A percentile compares a stretch with the other conserved stretches of the same genome.
phyloP scores from a whole-genome alignment of 1,140 invertebrate genomes.

The Anoplolepis gracilipes region DNA sequence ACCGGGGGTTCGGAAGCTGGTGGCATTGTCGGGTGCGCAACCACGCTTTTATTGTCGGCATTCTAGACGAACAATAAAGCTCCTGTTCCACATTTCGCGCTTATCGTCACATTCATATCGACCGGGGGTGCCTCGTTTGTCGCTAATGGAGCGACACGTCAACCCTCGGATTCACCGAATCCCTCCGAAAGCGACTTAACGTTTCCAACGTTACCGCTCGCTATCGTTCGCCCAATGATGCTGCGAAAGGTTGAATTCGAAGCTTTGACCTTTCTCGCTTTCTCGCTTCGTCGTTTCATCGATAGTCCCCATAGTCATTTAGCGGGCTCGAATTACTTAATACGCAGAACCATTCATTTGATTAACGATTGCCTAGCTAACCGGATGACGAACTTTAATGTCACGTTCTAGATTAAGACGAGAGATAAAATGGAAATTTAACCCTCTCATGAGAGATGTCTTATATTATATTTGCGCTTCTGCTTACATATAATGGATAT shows the following conservation, averaged over 20 bases:
- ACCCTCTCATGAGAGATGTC: neutral
- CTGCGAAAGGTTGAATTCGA: slow-evolving; percentile 45
- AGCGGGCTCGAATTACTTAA: slow-evolving; percentile 34
- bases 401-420: slow-evolving; percentile 14
- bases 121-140: slow-evolving; percentile 67
- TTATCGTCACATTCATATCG: slow-evolving; percentile 75
- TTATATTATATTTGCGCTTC: neutral
- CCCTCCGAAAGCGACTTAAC: slow-evolving; percentile 13
- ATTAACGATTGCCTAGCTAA: slow-evolving; percentile 35
- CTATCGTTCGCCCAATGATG: slow-evolving; percentile 37
- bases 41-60: slow-evolving; percentile 77
- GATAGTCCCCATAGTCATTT: slow-evolving; percentile 2
- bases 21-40: slow-evolving; percentile 67
- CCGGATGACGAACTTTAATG: slow-evolving; percentile 32
- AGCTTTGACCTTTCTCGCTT: slow-evolving; percentile 37
- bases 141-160: slow-evolving; percentile 72
- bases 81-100: slow-evolving; percentile 75
- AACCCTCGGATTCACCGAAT: slow-evolving; percentile 27
- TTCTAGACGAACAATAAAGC: slow-evolving; percentile 80
- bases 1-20: slow-evolving; percentile 56
- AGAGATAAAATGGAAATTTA: slow-evolving; percentile 57
- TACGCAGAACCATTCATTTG: slow-evolving; percentile 20
- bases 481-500: neutral
- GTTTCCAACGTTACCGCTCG: neutral
- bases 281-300: neutral